Conservation (phyloP, 2,888 invertebrate species). For the Cephonodes hylas region DNA sequence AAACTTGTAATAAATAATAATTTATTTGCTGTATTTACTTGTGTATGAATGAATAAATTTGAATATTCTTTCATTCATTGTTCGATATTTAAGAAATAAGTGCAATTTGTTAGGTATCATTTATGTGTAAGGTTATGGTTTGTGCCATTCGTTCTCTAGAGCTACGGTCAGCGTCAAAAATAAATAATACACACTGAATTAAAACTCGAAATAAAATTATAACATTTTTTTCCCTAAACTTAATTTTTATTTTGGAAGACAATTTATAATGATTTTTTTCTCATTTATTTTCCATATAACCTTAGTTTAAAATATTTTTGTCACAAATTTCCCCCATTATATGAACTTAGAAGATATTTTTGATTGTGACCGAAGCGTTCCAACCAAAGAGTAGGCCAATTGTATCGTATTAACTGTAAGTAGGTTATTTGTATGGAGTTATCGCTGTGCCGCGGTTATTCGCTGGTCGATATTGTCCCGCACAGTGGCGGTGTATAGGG, state of each 20-base stretch:
- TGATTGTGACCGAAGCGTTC: not conserved
- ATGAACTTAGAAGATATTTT: not conserved
- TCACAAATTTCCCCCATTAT: too few species aligned
- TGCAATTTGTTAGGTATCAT: not conserved
- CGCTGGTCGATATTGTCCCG: constrained; percentile 63
- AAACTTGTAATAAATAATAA: not conserved
- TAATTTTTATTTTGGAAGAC: too few species aligned
- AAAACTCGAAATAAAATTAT: not conserved
- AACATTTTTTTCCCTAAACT: too few species aligned
- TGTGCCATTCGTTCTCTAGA: not conserved
- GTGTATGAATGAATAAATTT: not conserved
- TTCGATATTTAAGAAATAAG: not conserved
- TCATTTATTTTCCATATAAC: too few species aligned
- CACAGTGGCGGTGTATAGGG: constrained; percentile 42
- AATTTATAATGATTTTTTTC: too few species aligned
- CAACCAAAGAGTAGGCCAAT: constrained; percentile 13
- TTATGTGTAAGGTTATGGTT: not conserved
- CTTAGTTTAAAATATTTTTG: too few species aligned
- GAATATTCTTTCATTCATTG: not conserved
- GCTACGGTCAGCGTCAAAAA: not conserved
- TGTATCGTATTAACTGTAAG: not conserved
- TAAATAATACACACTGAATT: not conserved
- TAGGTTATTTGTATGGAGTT: constrained; percentile 20
- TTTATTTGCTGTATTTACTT: not conserved
- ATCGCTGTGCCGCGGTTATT: constrained; percentile 42